A percentile compares a stretch with the other conserved stretches of the same genome.
Conservation (phyloP, 2,113 vertebrate species). For the Nansenia antarctica region DNA sequence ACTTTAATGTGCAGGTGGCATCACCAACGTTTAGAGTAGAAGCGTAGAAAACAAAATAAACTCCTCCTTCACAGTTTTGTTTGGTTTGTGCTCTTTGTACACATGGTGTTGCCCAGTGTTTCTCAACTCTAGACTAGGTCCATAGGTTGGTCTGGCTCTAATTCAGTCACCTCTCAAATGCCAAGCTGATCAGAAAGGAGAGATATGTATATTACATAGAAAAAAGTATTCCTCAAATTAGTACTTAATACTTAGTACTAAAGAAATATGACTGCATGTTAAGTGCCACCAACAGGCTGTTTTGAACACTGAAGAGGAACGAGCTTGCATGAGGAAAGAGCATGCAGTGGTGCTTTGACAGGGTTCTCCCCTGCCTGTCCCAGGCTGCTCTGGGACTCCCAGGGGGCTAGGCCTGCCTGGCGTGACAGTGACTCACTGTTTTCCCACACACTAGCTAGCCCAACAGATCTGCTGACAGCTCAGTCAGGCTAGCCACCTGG, state of each 20-base stretch:
- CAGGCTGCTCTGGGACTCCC: slow-evolving; percentile 26
- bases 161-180: no score
- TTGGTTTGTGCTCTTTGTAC: neutral
- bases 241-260: no score
- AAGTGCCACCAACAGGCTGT: no score
- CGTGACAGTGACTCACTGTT: slow-evolving; percentile 36
- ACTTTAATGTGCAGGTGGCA: slow-evolving; percentile 28
- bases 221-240: no score
- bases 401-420: slow-evolving; percentile 32
- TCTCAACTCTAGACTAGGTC: no score
- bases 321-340: no score
- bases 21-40: slow-evolving; percentile 40
- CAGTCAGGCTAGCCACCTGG: slow-evolving; percentile 34
- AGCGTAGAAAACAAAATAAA: slow-evolving; percentile 52
- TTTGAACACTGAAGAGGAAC: no score
- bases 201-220: no score
- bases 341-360: no score
- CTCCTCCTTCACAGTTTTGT: slow-evolving; percentile 15
- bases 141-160: no score
- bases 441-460: neutral
- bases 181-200: no score
- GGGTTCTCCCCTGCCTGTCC: slow-evolving; percentile 21
- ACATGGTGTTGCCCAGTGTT: neutral
- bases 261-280: no score
- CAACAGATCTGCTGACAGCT: slow-evolving; percentile 59